Evolutionary conservation across 1,140 invertebrate genomes (phyloP).

Genomic region (Saccostrea glomerata): DNA sequence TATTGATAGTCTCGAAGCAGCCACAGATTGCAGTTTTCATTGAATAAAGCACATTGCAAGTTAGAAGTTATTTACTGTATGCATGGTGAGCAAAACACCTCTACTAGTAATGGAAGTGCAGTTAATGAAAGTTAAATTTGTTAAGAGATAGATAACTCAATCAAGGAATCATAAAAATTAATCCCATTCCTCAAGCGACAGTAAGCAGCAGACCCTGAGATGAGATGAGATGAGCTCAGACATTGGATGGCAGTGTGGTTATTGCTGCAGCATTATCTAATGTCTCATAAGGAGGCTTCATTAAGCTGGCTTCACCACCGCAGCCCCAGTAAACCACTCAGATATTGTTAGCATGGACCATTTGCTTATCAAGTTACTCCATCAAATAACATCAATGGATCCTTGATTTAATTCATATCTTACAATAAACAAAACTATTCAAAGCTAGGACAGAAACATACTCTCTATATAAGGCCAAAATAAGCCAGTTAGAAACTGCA

Average conservation of each 20-base stretch:
- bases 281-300: conserved; percentile 11
- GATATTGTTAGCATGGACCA: conserved; percentile 21
- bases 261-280: conserved; percentile 16
- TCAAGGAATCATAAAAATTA: conserved; percentile 5
- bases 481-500: neutral
- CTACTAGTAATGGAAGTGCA: neutral
- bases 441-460: neutral
- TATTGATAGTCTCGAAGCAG: neutral
- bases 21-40: neutral
- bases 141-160: neutral
- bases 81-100: no score
- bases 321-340: neutral
- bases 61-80: no score
- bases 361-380: conserved; percentile 2
- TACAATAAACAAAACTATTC: neutral
- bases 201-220: conserved; percentile 1
- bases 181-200: neutral
- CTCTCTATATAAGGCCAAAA: no score
- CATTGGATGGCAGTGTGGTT: neutral
- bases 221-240: neutral
- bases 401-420: conserved; percentile 23
- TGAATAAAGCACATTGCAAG: neutral
- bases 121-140: neutral
- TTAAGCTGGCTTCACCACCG: neutral
- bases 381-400: conserved; percentile 11